Evolutionary conservation across 2,113 vertebrate genomes (phyloP).

Genomic region (Neolamprologus brichardi): DNA sequence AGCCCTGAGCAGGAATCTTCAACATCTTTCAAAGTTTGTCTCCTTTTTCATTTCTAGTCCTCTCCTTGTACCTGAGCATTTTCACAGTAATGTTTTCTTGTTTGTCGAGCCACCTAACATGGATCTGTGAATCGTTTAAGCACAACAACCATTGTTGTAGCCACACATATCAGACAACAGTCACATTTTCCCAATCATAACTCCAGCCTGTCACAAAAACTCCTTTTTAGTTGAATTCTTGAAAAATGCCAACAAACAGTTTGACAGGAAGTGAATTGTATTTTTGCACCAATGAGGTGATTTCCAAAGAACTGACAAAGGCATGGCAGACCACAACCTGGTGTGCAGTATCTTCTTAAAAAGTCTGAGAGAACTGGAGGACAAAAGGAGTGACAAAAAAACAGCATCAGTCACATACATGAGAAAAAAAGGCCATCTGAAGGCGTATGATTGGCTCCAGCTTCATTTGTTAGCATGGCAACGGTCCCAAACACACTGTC

Average conservation of each 20-base stretch:
- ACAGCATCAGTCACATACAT: neutral
- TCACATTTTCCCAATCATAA: neutral
- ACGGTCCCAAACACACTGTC: neutral
- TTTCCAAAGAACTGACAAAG: neutral
- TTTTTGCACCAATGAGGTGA: neutral
- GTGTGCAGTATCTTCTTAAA: neutral
- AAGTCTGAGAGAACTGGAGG: neutral
- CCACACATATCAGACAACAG: neutral
- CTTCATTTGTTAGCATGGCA: neutral
- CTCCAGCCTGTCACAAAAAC: neutral
- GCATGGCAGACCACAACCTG: neutral
- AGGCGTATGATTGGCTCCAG: neutral
- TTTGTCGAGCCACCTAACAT: neutral
- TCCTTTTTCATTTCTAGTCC: neutral
- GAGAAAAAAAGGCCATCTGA: neutral
- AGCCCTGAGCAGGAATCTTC: neutral
- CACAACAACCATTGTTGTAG: neutral
- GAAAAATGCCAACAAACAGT: neutral
- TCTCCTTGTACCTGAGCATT: neutral
- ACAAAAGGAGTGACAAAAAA: neutral
- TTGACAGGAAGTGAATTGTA: neutral
- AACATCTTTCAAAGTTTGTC: neutral
- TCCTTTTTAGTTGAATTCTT: neutral
- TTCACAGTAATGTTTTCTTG: neutral
- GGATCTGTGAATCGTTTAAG: neutral